These are phyloP conservation scores for Podotricha telesiphe DNA, from an alignment of 2,888 invertebrate genomes.

Conservation along the genomic window DNA sequence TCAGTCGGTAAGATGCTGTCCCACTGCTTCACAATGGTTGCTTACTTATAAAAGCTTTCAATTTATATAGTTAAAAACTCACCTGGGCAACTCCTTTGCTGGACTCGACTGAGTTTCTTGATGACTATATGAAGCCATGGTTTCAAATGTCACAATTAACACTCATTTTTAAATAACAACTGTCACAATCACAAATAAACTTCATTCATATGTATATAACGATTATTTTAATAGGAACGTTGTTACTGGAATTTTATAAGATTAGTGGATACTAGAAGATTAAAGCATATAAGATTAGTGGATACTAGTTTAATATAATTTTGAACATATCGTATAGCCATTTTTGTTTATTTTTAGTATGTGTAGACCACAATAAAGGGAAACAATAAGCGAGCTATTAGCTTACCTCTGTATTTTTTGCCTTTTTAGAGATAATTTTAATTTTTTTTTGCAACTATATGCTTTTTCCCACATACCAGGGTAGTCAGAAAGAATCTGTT, in stretches of 20 bases:
- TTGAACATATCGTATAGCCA: not conserved
- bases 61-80: slow-evolving; percentile 51
- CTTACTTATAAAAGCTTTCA: too few species aligned
- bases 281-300: slow-evolving; percentile 28
- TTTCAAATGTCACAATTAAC: slow-evolving; percentile 50
- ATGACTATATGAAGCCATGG: slow-evolving; percentile 69
- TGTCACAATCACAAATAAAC: slow-evolving; percentile 20
- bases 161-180: slow-evolving; percentile 54
- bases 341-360: too few species aligned
- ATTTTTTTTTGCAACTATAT: too few species aligned
- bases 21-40: too few species aligned
- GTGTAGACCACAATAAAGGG: too few species aligned
- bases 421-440: too few species aligned
- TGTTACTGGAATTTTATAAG: slow-evolving; percentile 33
- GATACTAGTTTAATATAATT: not conserved
- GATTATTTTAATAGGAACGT: slow-evolving; percentile 42
- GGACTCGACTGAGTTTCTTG: slow-evolving; percentile 74
- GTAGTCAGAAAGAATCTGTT: too few species aligned
- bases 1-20: too few species aligned
- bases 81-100: slow-evolving; percentile 71
- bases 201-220: slow-evolving; percentile 13
- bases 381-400: too few species aligned
- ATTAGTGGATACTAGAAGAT: slow-evolving; percentile 12
- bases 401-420: too few species aligned
- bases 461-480: too few species aligned